Percentiles rank a stretch among this genome's conserved stretches.
Evolutionary conservation across 1,140 invertebrate species (phyloP).

Genomic region (Danaus melanippus): DNA sequence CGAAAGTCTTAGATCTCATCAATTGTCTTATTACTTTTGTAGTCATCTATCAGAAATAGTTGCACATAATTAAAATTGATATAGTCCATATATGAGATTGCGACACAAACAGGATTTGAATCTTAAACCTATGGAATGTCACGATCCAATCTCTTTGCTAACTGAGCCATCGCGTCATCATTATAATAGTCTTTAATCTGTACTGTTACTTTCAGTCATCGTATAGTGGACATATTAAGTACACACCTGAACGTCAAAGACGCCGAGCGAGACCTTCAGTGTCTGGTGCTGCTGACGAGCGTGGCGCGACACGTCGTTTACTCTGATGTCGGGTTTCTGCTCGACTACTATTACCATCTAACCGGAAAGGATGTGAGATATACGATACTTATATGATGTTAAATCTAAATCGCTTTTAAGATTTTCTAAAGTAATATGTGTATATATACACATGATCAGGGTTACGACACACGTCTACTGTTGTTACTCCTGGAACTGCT

Average conservation of each 20-base stretch:
- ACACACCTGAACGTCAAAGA: constrained; percentile 41
- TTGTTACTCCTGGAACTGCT: constrained; percentile 49
- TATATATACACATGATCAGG: constrained; percentile 16
- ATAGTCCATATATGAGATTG: no score
- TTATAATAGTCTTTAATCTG: no score
- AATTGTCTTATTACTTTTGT: no score
- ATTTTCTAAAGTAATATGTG: not conserved
- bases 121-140: no score
- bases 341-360: constrained; percentile 55
- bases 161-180: no score
- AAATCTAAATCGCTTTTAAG: no score
- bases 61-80: no score
- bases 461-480: constrained; percentile 42
- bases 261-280: constrained; percentile 44
- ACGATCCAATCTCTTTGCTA: no score
- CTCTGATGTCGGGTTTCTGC: constrained; percentile 40
- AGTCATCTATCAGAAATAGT: no score
- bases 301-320: constrained; percentile 43
- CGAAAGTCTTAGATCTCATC: no score
- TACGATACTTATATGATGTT: no score
- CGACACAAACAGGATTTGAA: no score
- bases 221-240: constrained; percentile 45
- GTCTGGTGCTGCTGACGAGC: constrained; percentile 53
- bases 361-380: constrained; percentile 11
- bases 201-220: constrained; percentile 31